Base-by-base conservation (phyloP, 2,888 invertebrate species). In the Cantharis rustica region DNA sequence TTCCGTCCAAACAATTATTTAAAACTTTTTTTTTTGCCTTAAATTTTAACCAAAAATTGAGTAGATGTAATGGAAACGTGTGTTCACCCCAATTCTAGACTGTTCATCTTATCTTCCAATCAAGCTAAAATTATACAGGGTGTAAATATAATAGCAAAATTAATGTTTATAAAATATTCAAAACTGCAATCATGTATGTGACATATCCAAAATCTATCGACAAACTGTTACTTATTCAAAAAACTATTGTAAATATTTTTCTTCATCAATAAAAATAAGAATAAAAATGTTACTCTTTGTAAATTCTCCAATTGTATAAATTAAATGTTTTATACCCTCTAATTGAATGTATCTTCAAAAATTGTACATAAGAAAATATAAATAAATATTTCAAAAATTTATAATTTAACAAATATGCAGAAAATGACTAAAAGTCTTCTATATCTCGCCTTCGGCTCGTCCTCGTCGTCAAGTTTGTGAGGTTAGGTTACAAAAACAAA, bases 81-180 rank as follows among this genome's bases (percentile, higher is more conserved):
- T 9, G 47, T 47, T 47, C 47, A 47, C 47, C 47, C 47, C 47
- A 47, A 47, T 47, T 47, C 47, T 47, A 47, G 66, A 71, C 71
- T 77, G 68, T 69, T 77, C 69, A 61, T 47, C 31, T 71, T 68
- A 61, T 78, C 75, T 78, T 76, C 73, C 75, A 75, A 47, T 71
- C 72, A 78, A 69, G 78, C 73, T 79, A 74, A 78, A 79, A 17
- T 20, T 75, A 74, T 64, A 81, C 80, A 80, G 81, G 80, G 81
- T 81, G 79, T 75, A 78, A 73, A 73, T 76, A 79, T 17, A 66
- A 72, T 75, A 66, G 20, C 62, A 61, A 75, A 23, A 75, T 75
- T 76, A 72, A 68, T 61, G 76, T 68, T 78, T 79, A 72, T 72
- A 68, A 69, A 73, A 62, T 69, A 66, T 70, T 61, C 74, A 73